A percentile compares a stretch with the other conserved stretches of the same genome.
These are phyloP conservation scores for Enteromius treurensis DNA, from an alignment of 2,797 vertebrate species.

Conservation along the genomic window DNA sequence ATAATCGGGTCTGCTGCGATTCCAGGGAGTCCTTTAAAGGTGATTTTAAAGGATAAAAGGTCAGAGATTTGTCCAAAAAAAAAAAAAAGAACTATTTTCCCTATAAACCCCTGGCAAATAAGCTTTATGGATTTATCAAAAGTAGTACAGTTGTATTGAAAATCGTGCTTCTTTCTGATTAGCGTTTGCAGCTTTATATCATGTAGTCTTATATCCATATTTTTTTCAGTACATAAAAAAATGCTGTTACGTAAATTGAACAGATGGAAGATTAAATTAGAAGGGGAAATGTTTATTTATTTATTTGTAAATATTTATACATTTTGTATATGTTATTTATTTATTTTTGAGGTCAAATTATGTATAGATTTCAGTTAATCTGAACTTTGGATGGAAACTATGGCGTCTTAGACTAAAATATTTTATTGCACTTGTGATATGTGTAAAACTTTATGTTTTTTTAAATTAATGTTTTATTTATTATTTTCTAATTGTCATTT, in stretches of 20 bases:
- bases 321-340: constrained; percentile 15
- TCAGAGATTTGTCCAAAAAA: constrained; percentile 63
- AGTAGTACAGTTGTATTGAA: constrained; percentile 1
- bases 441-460: background rate
- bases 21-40: constrained; percentile 74
- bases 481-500: background rate
- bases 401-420: background rate
- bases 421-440: background rate
- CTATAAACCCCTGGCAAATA: constrained; percentile 40
- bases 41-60: constrained; percentile 70
- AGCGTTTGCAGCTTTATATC: constrained; percentile 21
- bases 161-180: constrained; percentile 37
- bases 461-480: background rate
- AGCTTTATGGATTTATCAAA: constrained; percentile 43
- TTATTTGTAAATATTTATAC: constrained; percentile 7
- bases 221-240: constrained; percentile 4
- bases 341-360: constrained; percentile 20
- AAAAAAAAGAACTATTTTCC: constrained; percentile 53
- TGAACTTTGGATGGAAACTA: constrained; percentile 3
- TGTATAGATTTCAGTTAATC: background rate
- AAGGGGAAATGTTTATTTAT: constrained; percentile 6
- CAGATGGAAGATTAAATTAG: constrained; percentile 17
- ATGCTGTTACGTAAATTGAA: background rate
- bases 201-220: background rate
- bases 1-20: constrained; percentile 69